A percentile compares a stretch with the other conserved stretches of the same genome.
These are phyloP conservation scores for Burhinus bistriatus DNA, from an alignment of 2,113 vertebrate genomes.

Conservation along the genomic window DNA sequence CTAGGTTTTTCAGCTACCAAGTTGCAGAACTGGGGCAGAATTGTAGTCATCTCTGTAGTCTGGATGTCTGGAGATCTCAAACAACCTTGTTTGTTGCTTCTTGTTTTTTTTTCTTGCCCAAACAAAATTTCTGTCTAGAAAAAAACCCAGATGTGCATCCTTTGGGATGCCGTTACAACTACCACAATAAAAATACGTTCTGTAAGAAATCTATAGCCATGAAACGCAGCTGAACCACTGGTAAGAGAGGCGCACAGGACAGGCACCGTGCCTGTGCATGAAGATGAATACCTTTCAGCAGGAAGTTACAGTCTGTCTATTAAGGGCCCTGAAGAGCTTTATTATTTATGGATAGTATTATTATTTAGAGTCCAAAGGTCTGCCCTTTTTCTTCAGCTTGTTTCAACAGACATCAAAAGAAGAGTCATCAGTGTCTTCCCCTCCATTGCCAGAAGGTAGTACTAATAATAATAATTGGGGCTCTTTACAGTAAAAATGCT, in stretches of 20 bases:
- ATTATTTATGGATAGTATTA: neutral
- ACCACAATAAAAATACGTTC: neutral
- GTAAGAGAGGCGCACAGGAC: neutral
- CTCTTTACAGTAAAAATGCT: constrained; percentile 1
- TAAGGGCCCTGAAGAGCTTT: neutral
- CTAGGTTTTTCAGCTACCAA: neutral
- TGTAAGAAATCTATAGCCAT: neutral
- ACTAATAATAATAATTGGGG: neutral
- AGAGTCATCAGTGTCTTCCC: neutral
- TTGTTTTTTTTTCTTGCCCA: neutral
- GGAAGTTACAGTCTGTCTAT: neutral
- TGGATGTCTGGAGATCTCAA: neutral
- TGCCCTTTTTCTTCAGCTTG: neutral
- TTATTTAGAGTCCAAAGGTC: neutral
- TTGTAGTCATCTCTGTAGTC: neutral
- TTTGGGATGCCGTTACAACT: neutral
- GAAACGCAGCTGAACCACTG: neutral
- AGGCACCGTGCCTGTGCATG: neutral
- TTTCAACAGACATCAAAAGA: constrained; percentile 42
- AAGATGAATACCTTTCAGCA: neutral
- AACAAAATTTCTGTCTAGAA: neutral
- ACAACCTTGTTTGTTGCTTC: neutral
- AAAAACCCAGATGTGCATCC: neutral
- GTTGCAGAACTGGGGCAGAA: neutral
- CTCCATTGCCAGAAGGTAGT: constrained; percentile 9